A percentile compares a stretch with the other conserved stretches of the same genome.
phyloP scores from a whole-genome alignment of 2,888 invertebrate species.

The Stictocephala bisonia region DNA sequence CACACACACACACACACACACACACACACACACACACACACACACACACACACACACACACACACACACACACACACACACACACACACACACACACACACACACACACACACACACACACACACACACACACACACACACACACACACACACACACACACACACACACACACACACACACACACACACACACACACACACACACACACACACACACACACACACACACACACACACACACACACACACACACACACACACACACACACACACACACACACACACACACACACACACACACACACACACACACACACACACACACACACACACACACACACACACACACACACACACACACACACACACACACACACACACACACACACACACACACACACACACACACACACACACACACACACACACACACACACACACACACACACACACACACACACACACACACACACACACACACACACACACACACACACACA shows the following conservation, averaged over 20 bases:
- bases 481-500: not conserved
- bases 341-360: slow-evolving; percentile 26
- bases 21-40: not conserved
- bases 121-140: slow-evolving; percentile 31
- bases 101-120: not conserved
- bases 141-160: slow-evolving; percentile 33
- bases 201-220: slow-evolving; percentile 37
- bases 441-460: not conserved
- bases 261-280: slow-evolving; percentile 33
- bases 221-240: slow-evolving; percentile 27
- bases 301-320: slow-evolving; percentile 31
- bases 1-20: not conserved
- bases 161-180: slow-evolving; percentile 33
- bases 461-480: not conserved
- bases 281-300: slow-evolving; percentile 33
- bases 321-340: slow-evolving; percentile 38
- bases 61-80: not conserved
- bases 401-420: not conserved
- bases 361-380: not conserved
- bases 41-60: not conserved
- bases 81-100: not conserved
- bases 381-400: not conserved
- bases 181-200: slow-evolving; percentile 34
- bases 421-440: not conserved
- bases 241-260: slow-evolving; percentile 29